These are phyloP conservation scores for Vultur gryphus DNA, from an alignment of 2,797 vertebrate genomes.

Conservation along the genomic window DNA sequence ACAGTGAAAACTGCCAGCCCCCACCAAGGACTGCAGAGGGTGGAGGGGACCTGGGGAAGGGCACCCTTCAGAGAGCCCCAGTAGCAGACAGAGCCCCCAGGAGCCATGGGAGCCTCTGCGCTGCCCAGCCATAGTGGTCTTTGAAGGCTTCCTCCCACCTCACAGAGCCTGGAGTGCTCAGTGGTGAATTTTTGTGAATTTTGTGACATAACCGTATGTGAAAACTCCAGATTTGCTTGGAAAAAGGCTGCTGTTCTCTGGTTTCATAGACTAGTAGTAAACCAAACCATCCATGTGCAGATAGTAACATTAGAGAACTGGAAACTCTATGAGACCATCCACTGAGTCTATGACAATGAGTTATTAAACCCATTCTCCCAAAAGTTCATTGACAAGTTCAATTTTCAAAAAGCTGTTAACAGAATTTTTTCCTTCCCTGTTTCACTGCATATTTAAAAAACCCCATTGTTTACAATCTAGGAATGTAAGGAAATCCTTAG, in stretches of 20 bases:
- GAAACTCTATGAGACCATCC: neutral
- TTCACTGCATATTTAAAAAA: neutral
- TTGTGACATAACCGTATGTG: neutral
- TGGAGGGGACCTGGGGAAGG: neutral
- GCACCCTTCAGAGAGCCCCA: neutral
- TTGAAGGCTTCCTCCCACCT: neutral
- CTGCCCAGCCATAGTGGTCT: neutral
- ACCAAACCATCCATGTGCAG: neutral
- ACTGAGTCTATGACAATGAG: neutral
- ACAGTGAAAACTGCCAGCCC: neutral
- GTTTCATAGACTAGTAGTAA: neutral
- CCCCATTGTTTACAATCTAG: neutral
- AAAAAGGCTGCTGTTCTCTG: neutral
- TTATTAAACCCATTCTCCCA: neutral
- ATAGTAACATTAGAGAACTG: neutral
- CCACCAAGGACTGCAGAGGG: neutral
- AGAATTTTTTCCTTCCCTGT: neutral
- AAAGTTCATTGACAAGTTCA: neutral
- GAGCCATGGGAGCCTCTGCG: neutral
- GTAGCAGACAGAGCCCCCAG: neutral
- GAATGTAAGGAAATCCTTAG: neutral
- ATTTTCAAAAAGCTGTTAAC: neutral
- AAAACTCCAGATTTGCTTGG: neutral
- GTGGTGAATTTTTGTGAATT: neutral
- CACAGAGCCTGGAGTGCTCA: neutral